These are phyloP conservation scores for Dendrolimus kikuchii DNA, from an alignment of 1,140 invertebrate genomes.

Conservation along the genomic window DNA sequence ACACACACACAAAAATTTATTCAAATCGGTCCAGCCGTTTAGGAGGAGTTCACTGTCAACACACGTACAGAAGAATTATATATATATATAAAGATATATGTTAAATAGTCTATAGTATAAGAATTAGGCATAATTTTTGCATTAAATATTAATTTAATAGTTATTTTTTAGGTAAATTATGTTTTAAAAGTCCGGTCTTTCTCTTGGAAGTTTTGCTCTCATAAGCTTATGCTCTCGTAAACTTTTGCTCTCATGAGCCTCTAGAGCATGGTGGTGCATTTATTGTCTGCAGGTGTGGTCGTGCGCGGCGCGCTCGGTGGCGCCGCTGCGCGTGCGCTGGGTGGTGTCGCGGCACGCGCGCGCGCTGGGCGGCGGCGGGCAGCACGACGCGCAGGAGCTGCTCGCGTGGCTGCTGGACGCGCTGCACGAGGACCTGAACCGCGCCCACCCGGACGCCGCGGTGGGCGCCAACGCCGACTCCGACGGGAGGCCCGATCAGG, in stretches of 20 bases:
- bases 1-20: no score
- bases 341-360: conserved; percentile 89
- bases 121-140: no score
- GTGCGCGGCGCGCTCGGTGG: conserved; percentile 84
- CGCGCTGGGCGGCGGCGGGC: conserved; percentile 87
- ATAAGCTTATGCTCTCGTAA: neutral
- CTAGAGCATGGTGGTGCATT: no score
- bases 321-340: conserved; percentile 87
- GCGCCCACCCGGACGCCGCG: conserved; percentile 75
- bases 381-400: conserved; percentile 92
- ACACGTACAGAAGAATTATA: no score
- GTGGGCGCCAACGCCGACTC: conserved; percentile 82
- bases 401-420: conserved; percentile 91
- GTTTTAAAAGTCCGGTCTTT: no score
- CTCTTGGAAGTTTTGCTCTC: neutral
- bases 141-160: no score
- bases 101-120: no score
- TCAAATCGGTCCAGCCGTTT: no score
- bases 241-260: neutral
- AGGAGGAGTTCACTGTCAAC: no score
- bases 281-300: conserved; percentile 87
- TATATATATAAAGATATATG: no score
- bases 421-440: conserved; percentile 91
- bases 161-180: no score
- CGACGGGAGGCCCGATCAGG: conserved; percentile 83